These are phyloP conservation scores for Aspidoscelis tigris DNA, from an alignment of 2,113 vertebrate species.

Conservation along the genomic window DNA sequence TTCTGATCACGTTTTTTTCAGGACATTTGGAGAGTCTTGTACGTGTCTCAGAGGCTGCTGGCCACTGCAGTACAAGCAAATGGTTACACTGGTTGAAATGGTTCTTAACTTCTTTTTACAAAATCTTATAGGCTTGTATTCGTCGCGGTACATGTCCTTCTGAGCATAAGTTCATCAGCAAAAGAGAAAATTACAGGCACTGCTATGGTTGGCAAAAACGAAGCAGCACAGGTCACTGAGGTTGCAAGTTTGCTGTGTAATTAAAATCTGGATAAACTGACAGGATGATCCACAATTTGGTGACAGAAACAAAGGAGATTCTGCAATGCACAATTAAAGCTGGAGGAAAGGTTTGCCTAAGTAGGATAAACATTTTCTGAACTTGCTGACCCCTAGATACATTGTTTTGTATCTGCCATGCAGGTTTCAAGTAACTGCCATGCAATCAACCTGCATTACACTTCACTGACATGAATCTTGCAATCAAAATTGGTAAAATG, in stretches of 20 bases:
- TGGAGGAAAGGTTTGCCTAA: not conserved
- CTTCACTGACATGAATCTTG: not conserved
- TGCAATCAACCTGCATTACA: not conserved
- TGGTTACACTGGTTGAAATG: not conserved
- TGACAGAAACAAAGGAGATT: slow-evolving; percentile 21
- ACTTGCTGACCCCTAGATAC: not conserved
- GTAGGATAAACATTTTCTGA: not conserved
- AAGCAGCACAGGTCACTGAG: not conserved
- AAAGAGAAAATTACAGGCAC: slow-evolving; percentile 8
- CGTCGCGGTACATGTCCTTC: not conserved
- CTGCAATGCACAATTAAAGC: not conserved
- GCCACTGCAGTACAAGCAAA: not conserved
- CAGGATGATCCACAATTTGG: not conserved
- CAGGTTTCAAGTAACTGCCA: not conserved
- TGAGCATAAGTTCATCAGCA: not conserved
- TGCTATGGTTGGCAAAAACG: slow-evolving; percentile 2
- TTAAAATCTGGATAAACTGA: slow-evolving; percentile 32
- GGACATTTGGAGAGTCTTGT: not conserved
- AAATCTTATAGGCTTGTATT: not conserved
- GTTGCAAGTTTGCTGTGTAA: not conserved
- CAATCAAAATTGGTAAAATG: not conserved
- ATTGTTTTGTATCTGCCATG: not conserved
- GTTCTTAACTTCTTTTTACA: not conserved
- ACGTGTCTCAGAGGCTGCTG: not conserved
- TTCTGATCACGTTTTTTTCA: too few relatives aligned